These are phyloP conservation scores for Progne subis DNA, from an alignment of 2,113 vertebrate species.

Conservation along the genomic window DNA sequence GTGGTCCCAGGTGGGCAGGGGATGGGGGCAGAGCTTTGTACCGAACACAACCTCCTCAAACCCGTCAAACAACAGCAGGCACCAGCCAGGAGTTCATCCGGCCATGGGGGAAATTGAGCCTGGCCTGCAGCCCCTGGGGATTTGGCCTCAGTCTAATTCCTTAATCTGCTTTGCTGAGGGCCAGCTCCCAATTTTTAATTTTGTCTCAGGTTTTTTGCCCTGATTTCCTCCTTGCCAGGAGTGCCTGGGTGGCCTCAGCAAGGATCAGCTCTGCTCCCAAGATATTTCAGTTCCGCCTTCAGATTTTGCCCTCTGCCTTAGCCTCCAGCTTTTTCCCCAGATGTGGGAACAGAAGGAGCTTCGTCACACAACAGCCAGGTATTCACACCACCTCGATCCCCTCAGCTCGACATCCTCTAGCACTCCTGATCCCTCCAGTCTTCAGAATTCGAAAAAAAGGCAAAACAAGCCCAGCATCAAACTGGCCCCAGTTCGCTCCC, in stretches of 20 bases:
- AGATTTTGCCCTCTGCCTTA: neutral
- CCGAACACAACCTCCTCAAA: neutral
- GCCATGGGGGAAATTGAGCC: neutral
- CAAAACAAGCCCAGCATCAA: neutral
- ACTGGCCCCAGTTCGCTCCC: neutral
- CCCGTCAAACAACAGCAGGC: neutral
- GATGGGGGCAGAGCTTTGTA: neutral
- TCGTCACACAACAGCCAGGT: neutral
- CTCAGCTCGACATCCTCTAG: fast-evolving
- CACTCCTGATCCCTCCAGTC: neutral
- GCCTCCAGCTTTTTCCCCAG: neutral
- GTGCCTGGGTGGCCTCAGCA: neutral
- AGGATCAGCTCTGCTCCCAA: neutral
- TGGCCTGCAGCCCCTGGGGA: neutral
- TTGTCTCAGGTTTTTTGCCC: neutral
- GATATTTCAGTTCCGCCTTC: neutral
- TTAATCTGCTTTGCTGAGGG: slow-evolving; percentile 59
- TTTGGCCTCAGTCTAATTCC: slow-evolving; percentile 14
- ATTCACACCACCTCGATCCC: fast-evolving
- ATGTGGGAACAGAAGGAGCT: neutral
- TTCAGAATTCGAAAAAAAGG: neutral
- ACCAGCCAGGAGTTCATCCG: neutral
- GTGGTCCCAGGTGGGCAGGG: neutral
- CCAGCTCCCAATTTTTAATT: slow-evolving; percentile 47
- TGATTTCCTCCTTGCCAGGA: neutral